Base-by-base conservation (phyloP, 2,797 vertebrate genomes). In the Brotogeris chrysoptera region DNA sequence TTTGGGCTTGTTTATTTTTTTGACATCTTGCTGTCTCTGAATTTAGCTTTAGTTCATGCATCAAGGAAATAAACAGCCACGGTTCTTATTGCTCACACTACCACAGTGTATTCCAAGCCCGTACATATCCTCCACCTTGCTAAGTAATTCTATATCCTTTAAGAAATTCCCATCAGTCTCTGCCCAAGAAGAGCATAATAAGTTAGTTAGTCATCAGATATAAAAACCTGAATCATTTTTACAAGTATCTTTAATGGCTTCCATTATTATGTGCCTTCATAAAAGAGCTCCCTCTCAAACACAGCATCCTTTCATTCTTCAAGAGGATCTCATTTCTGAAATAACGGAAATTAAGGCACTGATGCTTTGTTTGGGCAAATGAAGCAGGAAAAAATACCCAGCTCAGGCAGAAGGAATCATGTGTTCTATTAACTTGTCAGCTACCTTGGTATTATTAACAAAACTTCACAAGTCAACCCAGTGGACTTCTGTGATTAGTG, bases 141-240 rank as follows among this genome's bases (percentile, higher is more conserved):
- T 98, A 98, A 95, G 97, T 96, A 94, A 97, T 97, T 97, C 93
- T 97, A 97, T 98, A 97, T 97, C 96, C 97, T 96, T 97, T 97
- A 97, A 98, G 97, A 98, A 97, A 97, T 98, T 96, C 94, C 95
- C 92, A 98, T 98, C 98, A 98, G 97, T 97, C 96, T 98, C 95
- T 97, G 97, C 96, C 96, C 96, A 96, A 97, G 97, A 97, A 88
- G 92, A 97, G 93, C 95, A 97, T 98, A 98, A 97, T 95, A 97
- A 97, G 97, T 98, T 97, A 98, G 96, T 97, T 97, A 98, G 97
- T 97, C 97, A 97, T 98, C 97, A 97, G 94, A 97, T 96, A 97
- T 94, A 96, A 94, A 97, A 97, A 97, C 97, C 96, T 95, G 97
- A 97, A 96, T 97, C 80, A 97, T 95, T 97, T 97, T 95, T 97